These are phyloP conservation scores for Salvator merianae DNA, from an alignment of 2,113 vertebrate genomes.

Conservation along the genomic window DNA sequence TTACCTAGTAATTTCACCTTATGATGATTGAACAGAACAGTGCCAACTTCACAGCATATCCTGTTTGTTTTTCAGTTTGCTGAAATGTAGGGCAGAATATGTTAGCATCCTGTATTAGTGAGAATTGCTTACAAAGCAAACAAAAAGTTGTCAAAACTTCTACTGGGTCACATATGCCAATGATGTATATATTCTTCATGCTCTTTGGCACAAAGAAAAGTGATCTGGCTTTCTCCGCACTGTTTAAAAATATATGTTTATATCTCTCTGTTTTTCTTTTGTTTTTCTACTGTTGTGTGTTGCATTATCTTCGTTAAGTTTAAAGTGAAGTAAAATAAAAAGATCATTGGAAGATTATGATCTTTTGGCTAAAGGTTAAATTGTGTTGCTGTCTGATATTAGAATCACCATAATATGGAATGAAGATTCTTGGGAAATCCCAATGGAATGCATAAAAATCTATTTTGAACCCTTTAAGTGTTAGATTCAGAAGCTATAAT, in stretches of 20 bases:
- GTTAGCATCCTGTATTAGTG: not conserved
- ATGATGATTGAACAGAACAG: constrained; percentile 6
- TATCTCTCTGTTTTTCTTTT: constrained; percentile 41
- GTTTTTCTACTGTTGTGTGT: constrained; percentile 16
- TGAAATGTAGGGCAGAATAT: constrained; percentile 22
- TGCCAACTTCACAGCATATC: not conserved
- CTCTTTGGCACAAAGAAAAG: not conserved
- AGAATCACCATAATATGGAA: constrained; percentile 29
- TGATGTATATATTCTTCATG: not conserved
- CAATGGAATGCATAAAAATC: constrained; percentile 20
- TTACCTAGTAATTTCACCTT: not conserved
- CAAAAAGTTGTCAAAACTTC: not conserved
- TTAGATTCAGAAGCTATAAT: constrained; percentile 9
- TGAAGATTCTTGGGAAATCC: constrained; percentile 30
- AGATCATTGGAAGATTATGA: constrained; percentile 38
- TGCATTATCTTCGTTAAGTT: constrained; percentile 38
- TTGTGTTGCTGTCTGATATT: constrained; percentile 33
- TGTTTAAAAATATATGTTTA: constrained; percentile 18
- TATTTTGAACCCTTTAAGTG: constrained; percentile 9
- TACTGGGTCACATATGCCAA: constrained; percentile 27
- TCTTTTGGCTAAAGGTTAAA: constrained; percentile 44
- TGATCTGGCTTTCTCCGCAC: constrained; percentile 20
- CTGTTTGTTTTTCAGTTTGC: constrained; percentile 28
- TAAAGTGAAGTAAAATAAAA: constrained; percentile 27
- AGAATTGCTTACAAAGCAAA: constrained; percentile 1